Base-by-base conservation (phyloP, 2,797 vertebrate genomes). In the Galagoides demidoff region DNA sequence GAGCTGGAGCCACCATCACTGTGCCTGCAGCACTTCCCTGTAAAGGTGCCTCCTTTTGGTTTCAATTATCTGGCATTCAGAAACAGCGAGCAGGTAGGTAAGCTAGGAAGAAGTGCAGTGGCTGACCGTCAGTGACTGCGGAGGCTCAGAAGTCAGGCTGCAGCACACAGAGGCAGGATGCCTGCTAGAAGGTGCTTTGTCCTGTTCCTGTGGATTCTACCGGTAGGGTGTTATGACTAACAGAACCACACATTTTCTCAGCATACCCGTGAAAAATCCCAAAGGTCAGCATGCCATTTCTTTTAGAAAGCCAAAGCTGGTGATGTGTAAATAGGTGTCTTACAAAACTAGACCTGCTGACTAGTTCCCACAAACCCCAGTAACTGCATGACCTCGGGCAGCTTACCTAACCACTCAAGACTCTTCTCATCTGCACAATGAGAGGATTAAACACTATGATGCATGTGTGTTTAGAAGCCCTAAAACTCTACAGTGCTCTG, bases 271-370 rank as follows among this genome's bases (percentile, higher is more conserved):
- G 76, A 94, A 73, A 92, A 64, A 34, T 61, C 74, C 70, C 71
- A 77, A 83, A 90, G 92, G 43, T 64, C 85, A 82, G n/a, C 13
- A 63, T 27, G 17, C 8, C 39, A 79, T 91, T 92, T 37, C 39
- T 55, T 74, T 79, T 55, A 73, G 7, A 95, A 86, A 97, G 79
- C 39, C 59, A 85, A 93, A 95, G 31, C 31, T 84, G 92, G 71
- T 52, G 86, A 94, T 49, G 91, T 45, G 92, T 74, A 89, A 82
- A 59, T 31, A 73, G 8, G n/a, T 90, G 74, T 96, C 29, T 79
- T 43, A 23, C 2, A 20, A 92, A 89, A 81, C 78, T 2, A 95
- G 25, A 68, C 52, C 57, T 49, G 20, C 34, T 83, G 85, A 85
- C 68, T 70, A 64, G 63, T 66, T 95, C 25, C 23, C 83, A 79